These are phyloP conservation scores for Hesperia comma DNA, from an alignment of 2,888 invertebrate genomes.

Conservation along the genomic window DNA sequence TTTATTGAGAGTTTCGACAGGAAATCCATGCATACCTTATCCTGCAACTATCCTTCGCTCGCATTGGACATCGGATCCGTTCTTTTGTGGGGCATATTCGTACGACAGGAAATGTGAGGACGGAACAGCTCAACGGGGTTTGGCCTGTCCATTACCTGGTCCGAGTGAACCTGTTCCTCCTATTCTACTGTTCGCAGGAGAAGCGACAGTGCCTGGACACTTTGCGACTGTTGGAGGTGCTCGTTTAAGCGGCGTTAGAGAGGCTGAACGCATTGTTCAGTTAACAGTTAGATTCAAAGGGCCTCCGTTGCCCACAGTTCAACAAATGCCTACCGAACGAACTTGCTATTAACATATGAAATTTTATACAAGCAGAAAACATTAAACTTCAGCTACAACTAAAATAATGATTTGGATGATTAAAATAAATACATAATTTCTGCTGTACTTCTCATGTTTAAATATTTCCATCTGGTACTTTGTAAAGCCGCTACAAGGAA, in stretches of 20 bases:
- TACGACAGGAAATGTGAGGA: constrained; percentile 72
- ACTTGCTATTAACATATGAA: constrained; percentile 2
- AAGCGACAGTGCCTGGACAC: constrained; percentile 90
- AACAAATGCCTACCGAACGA: constrained; percentile 18
- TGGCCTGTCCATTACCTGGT: constrained; percentile 86
- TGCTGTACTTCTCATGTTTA: constrained; percentile 7
- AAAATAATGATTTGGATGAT: neutral
- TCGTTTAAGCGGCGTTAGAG: constrained; percentile 89
- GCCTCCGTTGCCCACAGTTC: constrained; percentile 60
- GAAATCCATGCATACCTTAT: constrained; percentile 86
- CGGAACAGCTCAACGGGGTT: constrained; percentile 68
- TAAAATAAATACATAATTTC: neutral
- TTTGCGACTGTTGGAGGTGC: constrained; percentile 91
- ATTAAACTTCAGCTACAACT: neutral
- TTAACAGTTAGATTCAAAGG: constrained; percentile 82
- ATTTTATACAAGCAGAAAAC: neutral
- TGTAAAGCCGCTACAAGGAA: constrained; percentile 45
- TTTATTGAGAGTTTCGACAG: constrained; percentile 85
- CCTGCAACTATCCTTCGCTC: constrained; percentile 87
- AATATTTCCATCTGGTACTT: constrained; percentile 11
- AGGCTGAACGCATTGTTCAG: constrained; percentile 89
- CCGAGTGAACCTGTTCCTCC: constrained; percentile 86
- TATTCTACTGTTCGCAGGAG: constrained; percentile 91
- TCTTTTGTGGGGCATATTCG: constrained; percentile 88
- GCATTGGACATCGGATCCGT: constrained; percentile 89